These are phyloP conservation scores for Sebastes trivittatus DNA, from an alignment of 2,797 vertebrate species.

Conservation along the genomic window DNA sequence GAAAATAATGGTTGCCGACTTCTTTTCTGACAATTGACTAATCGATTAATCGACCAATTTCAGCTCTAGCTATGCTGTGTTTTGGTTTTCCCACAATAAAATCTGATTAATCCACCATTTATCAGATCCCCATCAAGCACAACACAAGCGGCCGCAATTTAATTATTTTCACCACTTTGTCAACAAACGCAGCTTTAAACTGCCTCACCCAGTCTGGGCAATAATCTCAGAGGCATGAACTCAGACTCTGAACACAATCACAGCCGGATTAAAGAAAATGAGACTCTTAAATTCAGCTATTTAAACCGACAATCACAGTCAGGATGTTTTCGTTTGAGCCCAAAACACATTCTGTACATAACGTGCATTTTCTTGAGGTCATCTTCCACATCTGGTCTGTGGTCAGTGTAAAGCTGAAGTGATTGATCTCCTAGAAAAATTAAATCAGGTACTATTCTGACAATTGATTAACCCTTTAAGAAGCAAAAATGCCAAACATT, in stretches of 20 bases:
- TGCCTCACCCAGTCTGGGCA: slow-evolving; percentile 17
- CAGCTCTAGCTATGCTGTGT: neutral
- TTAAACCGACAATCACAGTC: neutral
- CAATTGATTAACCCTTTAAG: neutral
- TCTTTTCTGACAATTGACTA: neutral
- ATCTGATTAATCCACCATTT: neutral
- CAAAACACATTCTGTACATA: neutral
- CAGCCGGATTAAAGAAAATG: neutral
- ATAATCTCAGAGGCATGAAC: slow-evolving; percentile 20
- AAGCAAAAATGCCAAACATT: neutral
- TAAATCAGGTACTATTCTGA: neutral
- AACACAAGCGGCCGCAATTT: neutral
- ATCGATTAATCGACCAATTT: neutral
- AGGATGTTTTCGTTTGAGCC: neutral
- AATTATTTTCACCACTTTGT: neutral
- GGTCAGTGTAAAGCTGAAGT: neutral
- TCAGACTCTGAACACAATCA: slow-evolving; percentile 14
- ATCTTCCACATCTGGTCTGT: neutral
- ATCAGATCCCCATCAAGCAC: neutral
- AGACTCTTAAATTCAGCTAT: neutral
- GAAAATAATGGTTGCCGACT: too few relatives aligned
- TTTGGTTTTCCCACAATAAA: neutral
- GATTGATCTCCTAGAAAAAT: neutral
- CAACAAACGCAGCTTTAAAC: neutral
- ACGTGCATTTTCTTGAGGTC: neutral